Evolutionary conservation across 2,888 invertebrate genomes (phyloP).

Genomic region (Aspidiotus rigidus): DNA sequence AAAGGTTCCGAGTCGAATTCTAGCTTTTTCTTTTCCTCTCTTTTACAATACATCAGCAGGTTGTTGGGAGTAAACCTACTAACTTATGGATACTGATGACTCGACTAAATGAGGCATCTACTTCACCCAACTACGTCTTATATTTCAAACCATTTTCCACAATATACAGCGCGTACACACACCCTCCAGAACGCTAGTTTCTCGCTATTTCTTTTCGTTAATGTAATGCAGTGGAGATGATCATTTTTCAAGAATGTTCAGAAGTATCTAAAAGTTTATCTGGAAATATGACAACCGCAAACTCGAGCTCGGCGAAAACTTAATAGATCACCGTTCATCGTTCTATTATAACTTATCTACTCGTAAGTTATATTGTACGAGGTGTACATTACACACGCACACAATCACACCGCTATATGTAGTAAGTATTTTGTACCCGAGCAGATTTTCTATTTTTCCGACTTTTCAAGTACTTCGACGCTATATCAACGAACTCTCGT

Average conservation of each 20-base stretch:
- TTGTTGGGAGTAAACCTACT: slow-evolving; percentile 37
- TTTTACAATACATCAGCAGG: slow-evolving; percentile 32
- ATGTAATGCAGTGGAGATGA: slow-evolving; percentile 31
- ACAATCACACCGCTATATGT: too few relatives aligned
- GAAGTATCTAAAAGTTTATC: slow-evolving; percentile 30
- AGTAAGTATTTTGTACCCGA: too few relatives aligned
- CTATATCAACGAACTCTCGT: background rate
- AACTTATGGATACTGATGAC: slow-evolving; percentile 42
- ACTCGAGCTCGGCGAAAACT: slow-evolving; percentile 22
- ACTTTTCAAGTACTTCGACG: background rate
- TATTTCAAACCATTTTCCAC: slow-evolving; percentile 34
- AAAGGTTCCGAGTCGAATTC: slow-evolving; percentile 16
- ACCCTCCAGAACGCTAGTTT: slow-evolving; percentile 1
- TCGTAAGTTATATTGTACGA: background rate
- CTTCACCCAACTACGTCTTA: slow-evolving; percentile 31
- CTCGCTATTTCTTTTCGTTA: background rate
- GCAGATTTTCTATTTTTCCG: background rate
- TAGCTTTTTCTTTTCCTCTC: background rate
- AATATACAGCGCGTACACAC: slow-evolving; percentile 14
- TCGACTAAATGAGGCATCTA: slow-evolving; percentile 39
- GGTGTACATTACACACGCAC: too few relatives aligned
- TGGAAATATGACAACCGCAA: slow-evolving; percentile 33
- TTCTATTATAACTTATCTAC: slow-evolving; percentile 22
- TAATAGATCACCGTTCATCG: slow-evolving; percentile 33
- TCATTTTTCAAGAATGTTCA: slow-evolving; percentile 33